Evolutionary conservation across 2,888 invertebrate species (phyloP).

Genomic region (Hypomecis punctinalis): DNA sequence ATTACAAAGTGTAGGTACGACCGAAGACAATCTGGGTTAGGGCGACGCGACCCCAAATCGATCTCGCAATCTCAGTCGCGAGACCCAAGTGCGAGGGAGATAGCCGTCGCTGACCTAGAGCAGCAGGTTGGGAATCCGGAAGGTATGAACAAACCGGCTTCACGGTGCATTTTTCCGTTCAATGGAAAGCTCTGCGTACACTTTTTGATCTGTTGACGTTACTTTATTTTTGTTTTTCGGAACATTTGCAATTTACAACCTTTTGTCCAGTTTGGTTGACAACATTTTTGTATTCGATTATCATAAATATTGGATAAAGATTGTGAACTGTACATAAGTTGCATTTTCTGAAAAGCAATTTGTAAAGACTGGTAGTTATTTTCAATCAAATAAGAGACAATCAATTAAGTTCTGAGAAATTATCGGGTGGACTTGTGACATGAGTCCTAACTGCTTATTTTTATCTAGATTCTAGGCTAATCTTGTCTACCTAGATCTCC

Average conservation of each 20-base stretch:
- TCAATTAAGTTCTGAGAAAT: no score
- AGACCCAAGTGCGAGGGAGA: constrained; percentile 68
- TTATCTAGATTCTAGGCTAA: no score
- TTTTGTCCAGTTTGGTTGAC: constrained; percentile 42
- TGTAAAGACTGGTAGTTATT: no score
- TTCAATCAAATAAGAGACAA: no score
- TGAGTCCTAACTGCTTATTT: no score
- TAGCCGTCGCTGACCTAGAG: constrained; percentile 75
- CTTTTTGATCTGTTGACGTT: constrained; percentile 60
- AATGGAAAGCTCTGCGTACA: constrained; percentile 80
- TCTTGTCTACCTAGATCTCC: no score
- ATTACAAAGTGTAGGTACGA: constrained; percentile 67
- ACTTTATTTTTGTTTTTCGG: constrained; percentile 48
- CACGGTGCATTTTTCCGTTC: constrained; percentile 82
- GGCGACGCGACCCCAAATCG: constrained; percentile 83
- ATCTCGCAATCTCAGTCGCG: constrained; percentile 66
- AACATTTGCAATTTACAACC: constrained; percentile 47
- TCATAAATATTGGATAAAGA: constrained; percentile 19
- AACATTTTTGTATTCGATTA: constrained; percentile 24
- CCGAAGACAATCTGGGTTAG: constrained; percentile 80
- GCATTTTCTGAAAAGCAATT: no score
- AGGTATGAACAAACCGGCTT: constrained; percentile 81
- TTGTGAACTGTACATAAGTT: neutral
- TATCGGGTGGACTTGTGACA: no score
- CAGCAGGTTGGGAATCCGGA: constrained; percentile 84